A percentile compares a stretch with the other conserved stretches of the same genome.
phyloP scores from a whole-genome alignment of 1,140 invertebrate species.

The Armadillidium nasatum region DNA sequence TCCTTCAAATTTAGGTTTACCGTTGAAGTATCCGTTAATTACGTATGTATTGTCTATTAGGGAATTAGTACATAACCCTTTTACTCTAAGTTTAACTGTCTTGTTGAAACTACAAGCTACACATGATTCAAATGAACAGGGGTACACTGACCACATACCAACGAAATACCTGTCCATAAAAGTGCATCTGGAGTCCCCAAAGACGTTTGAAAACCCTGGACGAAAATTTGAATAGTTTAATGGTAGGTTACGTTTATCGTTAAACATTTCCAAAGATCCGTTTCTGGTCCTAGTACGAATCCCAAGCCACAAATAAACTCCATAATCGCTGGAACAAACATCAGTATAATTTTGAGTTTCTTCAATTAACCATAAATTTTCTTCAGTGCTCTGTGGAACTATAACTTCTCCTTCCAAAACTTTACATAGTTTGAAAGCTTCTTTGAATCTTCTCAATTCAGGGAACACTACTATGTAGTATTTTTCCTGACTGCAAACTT shows the following conservation, averaged over 20 bases:
- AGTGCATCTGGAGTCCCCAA: constrained; percentile 19
- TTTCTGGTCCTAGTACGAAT: background rate
- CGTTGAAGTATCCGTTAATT: constrained; percentile 30
- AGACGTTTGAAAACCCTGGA: constrained; percentile 13
- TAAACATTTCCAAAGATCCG: constrained; percentile 19
- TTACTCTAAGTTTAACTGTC: constrained; percentile 25
- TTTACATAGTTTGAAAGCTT: constrained; percentile 30
- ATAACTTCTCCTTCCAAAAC: constrained; percentile 34
- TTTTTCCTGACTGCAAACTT: constrained; percentile 19
- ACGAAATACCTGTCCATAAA: constrained; percentile 28
- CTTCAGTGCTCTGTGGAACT: constrained; percentile 25
- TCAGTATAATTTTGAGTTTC: constrained; percentile 2
- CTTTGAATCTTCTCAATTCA: constrained; percentile 29
- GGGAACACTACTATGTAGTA: constrained; percentile 34
- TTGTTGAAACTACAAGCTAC: constrained; percentile 34
- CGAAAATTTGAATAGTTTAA: constrained; percentile 36
- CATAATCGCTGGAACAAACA: constrained; percentile 31
- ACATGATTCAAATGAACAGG: constrained; percentile 35
- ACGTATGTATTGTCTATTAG: constrained; percentile 28
- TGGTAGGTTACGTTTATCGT: constrained; percentile 23
- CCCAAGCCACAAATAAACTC: constrained; percentile 36
- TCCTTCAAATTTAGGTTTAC: constrained; percentile 34
- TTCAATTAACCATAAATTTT: constrained; percentile 26
- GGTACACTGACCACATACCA: constrained; percentile 33
- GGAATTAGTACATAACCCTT: constrained; percentile 31